phyloP scores from a whole-genome alignment of 1,140 invertebrate species.

The Cydia amplana region DNA sequence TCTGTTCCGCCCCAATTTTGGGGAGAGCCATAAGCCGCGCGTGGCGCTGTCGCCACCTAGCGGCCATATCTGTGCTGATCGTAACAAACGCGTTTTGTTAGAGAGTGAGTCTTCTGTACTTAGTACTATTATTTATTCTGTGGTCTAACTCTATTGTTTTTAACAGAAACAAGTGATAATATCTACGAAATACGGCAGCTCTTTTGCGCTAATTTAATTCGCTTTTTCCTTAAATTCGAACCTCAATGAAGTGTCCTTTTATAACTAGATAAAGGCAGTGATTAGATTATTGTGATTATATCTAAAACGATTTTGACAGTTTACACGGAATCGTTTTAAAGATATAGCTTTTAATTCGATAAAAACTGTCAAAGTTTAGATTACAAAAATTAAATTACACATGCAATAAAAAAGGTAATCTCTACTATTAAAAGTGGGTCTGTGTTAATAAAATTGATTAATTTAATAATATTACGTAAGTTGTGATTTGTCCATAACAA shows the following conservation, averaged over 20 bases:
- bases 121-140: too few relatives aligned
- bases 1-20: too few relatives aligned
- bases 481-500: not conserved
- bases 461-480: too few relatives aligned
- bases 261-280: slow-evolving; percentile 2
- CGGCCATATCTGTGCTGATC: too few relatives aligned
- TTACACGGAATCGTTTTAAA: not conserved
- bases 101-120: too few relatives aligned
- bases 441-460: slow-evolving; percentile 3
- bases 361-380: not conserved
- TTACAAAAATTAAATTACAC: not conserved
- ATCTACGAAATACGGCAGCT: too few relatives aligned
- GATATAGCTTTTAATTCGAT: not conserved
- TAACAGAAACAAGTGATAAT: too few relatives aligned
- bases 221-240: not conserved
- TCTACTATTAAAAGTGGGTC: not conserved
- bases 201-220: too few relatives aligned
- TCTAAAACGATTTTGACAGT: not conserved
- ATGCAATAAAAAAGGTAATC: not conserved
- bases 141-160: too few relatives aligned
- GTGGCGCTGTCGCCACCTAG: too few relatives aligned
- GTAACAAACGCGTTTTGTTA: too few relatives aligned
- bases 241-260: not conserved
- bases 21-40: too few relatives aligned
- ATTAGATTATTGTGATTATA: not conserved